These are phyloP conservation scores for Ceratitis capitata DNA, from an alignment of 1,140 invertebrate genomes.

Conservation along the genomic window DNA sequence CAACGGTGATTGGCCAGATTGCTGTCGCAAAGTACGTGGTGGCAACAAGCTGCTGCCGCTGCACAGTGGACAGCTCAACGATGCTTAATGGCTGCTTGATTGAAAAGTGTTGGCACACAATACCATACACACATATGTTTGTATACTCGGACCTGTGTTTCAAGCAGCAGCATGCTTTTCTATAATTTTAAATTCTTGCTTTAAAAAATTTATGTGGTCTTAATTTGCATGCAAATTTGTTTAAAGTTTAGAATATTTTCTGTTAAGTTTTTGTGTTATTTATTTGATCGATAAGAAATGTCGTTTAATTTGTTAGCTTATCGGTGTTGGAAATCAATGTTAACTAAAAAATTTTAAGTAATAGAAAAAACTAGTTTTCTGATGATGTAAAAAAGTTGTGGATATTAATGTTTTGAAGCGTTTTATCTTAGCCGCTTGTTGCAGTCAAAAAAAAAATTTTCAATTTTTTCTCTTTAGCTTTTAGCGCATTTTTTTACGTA, in stretches of 20 bases:
- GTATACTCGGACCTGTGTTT: too few species aligned
- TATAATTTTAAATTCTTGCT: background rate
- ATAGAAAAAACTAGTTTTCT: background rate
- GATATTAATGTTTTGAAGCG: too few species aligned
- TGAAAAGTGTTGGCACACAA: background rate
- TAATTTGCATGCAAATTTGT: background rate
- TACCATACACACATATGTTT: background rate
- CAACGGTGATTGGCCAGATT: background rate
- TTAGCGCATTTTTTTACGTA: too few species aligned
- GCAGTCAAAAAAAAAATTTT: too few species aligned
- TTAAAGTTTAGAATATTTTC: background rate
- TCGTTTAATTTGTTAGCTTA: background rate
- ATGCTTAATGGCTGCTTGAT: background rate
- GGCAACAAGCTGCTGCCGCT: background rate
- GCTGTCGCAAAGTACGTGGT: background rate
- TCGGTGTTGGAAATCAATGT: background rate
- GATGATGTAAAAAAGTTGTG: too few species aligned
- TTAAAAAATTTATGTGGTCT: background rate
- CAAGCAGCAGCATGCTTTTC: too few species aligned
- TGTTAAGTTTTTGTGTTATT: background rate
- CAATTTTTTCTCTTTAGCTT: too few species aligned
- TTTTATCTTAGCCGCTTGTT: too few species aligned
- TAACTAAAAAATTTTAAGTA: background rate
- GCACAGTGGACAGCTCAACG: background rate
- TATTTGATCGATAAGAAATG: background rate